Evolutionary conservation across 2,888 invertebrate species (phyloP), one percentile per base, ranked within the genome.

Genomic region (Metalampra italica): DNA sequence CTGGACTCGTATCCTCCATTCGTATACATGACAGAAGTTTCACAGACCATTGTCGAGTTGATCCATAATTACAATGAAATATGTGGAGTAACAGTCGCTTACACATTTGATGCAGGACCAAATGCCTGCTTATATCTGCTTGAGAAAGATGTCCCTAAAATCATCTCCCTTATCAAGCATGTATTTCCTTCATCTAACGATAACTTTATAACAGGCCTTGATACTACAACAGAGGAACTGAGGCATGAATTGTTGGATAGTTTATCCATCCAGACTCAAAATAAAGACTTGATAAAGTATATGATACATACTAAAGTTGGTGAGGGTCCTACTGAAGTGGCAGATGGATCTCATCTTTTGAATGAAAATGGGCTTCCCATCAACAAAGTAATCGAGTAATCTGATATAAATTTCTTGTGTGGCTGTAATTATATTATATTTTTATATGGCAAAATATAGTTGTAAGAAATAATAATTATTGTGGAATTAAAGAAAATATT

Each of bases 51-150:
- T 47, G 91, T 95, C 4, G 90, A 94, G 52, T 82, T 98, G 51
- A 91, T 98, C 45, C 97, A 98, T 81, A 85, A 90, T 14, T 97
- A 95, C 72, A 99, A 99, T 80, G 86, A 92, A 40, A 77, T 90
- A 29, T 90, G 86, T 66, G 92, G 92, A 53, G 78, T 84, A 13
- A 94, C 92, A 82, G 94, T 97, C 7, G 97, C 98, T 0, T 99
- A 99, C 75, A 98, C 99, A 12, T 99, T 97, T 90, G 99, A 99
- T 91, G 99, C 99, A 47, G 99, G 99, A 5, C 96, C 98, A 44
- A 99, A 99, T 90, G 97, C 97, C 4, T 98, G 97, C 76, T 81
- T 99, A 0, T 98, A 95, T 82, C 81, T 97, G 12, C 81, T 96
- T 44, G 93, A 96, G 59, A 85, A 94, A 54, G 92, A 95, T 75